Base-by-base conservation (phyloP, 2,888 invertebrate genomes). In the Cheiracanthium punctorium region DNA sequence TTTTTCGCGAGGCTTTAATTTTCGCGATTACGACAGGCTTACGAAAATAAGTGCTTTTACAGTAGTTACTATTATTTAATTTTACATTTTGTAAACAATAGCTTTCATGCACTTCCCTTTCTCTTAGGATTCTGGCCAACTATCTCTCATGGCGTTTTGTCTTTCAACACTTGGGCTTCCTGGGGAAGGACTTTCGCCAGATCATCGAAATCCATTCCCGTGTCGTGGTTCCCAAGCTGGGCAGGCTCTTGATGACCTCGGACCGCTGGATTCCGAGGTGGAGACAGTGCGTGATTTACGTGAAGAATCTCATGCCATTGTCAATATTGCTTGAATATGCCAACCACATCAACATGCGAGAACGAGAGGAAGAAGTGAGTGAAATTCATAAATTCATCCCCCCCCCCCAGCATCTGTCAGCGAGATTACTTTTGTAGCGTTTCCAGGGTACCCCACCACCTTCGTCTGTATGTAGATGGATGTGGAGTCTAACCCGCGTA, bases 121-220 rank as follows among this genome's bases (percentile, higher is more conserved):
- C n/a, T 37, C 48, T 10, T 33, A 86, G 85, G 28, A 58, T 72
- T 0, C 14, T 79, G 0, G 74, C 85, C 74, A 86, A 86, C 28
- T 86, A 86, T n/a, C 41, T 86, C 32, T 70, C 71, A 0, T 86
- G 80, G 80, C 70, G 71, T 14, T 86, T 86, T 43, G 80, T 86
- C 1, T 73, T 86, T 7, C 65, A 75, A 2, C 80, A 86, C 28
- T 48, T 86, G 29, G 85, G 80, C 1, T 86, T 75, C 30, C 29
- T 86, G 20, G 80, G 85, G 7, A 29, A 70, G 5, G 24, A 69
- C 12, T 86, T 86, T 28, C 58, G 80, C 0, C 85, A 86, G 43
- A 10, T 86, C 1, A 20, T 86, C 1, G 80, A 80, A 33, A 80
- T 37, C 20, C 71, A 86, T n/a, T 67, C 24, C 10, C 30, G 64